These are phyloP conservation scores for Galleria mellonella DNA, from an alignment of 1,140 invertebrate genomes.

Conservation along the genomic window DNA sequence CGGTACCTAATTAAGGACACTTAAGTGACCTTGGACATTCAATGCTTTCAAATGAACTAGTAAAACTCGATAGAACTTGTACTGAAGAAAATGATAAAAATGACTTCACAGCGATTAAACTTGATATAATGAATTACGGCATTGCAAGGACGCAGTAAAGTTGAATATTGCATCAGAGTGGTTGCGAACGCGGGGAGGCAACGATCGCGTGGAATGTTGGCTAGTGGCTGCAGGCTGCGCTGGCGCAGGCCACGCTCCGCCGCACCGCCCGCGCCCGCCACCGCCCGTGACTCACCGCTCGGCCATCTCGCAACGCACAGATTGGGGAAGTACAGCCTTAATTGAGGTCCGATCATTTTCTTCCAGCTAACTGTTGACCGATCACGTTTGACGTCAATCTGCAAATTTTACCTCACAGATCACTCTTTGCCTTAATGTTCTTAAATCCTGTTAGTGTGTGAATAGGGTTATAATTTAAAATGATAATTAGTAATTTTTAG, in stretches of 20 bases:
- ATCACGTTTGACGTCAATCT: slow-evolving; percentile 32
- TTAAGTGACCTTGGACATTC: slow-evolving; percentile 50
- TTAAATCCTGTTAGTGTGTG: no score
- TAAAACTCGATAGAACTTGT: slow-evolving; percentile 36
- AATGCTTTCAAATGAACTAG: not conserved
- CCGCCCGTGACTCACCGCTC: slow-evolving; percentile 44
- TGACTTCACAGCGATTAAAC: slow-evolving; percentile 52
- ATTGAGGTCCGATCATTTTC: slow-evolving; percentile 29
- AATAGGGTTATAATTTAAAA: no score
- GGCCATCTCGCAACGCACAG: slow-evolving; percentile 27
- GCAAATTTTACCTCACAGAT: not conserved
- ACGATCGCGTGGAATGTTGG: slow-evolving; percentile 65
- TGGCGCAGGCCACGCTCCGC: slow-evolving; percentile 17
- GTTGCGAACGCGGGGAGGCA: slow-evolving; percentile 55
- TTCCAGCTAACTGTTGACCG: slow-evolving; percentile 26
- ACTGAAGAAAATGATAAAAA: slow-evolving; percentile 57
- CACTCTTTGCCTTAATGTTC: not conserved
- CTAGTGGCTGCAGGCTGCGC: slow-evolving; percentile 26
- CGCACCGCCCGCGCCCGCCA: slow-evolving; percentile 15
- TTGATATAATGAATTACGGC: slow-evolving; percentile 71
- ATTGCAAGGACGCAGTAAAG: slow-evolving; percentile 73
- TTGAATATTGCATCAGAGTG: slow-evolving; percentile 72
- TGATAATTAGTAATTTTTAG: no score
- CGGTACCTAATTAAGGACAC: slow-evolving; percentile 53
- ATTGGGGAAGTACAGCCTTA: slow-evolving; percentile 56